A percentile compares a stretch with the other conserved stretches of the same genome.
These are phyloP conservation scores for Loxodonta africana DNA, from an alignment of 2,113 vertebrate species.

Conservation along the genomic window DNA sequence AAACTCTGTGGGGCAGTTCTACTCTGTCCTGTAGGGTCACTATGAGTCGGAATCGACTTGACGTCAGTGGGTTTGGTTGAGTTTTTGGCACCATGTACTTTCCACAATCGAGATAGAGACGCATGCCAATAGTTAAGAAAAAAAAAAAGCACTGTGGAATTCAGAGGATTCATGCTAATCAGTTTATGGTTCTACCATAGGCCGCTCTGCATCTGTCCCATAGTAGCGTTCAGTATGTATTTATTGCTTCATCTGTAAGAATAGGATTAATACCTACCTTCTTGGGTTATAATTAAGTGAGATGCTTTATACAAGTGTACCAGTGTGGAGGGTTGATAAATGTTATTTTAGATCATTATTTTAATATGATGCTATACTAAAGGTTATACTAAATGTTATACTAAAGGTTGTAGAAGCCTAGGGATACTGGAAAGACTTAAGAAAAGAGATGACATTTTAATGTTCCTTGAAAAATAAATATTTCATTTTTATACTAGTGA, in stretches of 20 bases:
- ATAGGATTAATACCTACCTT: background rate
- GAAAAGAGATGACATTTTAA: background rate
- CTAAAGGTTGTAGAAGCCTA: background rate
- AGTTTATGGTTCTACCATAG: background rate
- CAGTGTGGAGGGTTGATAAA: background rate
- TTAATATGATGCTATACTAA: background rate
- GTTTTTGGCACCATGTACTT: background rate
- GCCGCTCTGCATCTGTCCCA: background rate
- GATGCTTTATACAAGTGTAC: background rate
- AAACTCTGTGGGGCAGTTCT: too few species aligned
- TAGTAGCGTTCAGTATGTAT: background rate
- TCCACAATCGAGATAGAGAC: background rate
- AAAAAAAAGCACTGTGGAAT: background rate
- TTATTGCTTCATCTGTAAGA: conserved; percentile 31
- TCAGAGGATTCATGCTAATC: background rate
- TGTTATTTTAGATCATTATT: background rate
- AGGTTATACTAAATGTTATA: too few species aligned
- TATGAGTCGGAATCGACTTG: too few species aligned
- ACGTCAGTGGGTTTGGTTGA: too few species aligned
- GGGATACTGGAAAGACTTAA: background rate
- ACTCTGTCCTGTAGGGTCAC: too few species aligned
- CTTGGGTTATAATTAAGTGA: background rate
- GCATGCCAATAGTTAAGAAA: background rate
- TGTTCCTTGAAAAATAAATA: conserved; percentile 5
- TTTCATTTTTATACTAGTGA: background rate